A percentile compares a stretch with the other conserved stretches of the same genome.
Evolutionary conservation across 2,797 vertebrate species (phyloP).

Genomic region (Acanthis flammea): DNA sequence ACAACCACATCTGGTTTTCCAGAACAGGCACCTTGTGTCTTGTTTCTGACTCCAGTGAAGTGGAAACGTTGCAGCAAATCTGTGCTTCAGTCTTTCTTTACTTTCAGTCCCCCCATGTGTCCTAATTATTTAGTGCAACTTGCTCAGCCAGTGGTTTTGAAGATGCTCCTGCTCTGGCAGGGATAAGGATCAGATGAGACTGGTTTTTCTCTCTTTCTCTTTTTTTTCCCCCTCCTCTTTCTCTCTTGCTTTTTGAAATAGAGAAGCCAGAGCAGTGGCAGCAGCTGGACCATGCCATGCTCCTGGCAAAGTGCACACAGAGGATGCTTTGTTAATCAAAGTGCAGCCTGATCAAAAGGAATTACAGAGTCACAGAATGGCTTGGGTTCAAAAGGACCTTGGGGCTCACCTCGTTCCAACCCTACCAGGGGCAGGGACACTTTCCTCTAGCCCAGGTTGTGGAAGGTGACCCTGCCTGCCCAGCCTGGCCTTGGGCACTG

Average conservation of each 20-base stretch:
- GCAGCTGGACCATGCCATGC: not conserved
- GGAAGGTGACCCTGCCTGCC: accelerated
- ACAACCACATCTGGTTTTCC: not conserved
- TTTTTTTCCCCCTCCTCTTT: accelerated
- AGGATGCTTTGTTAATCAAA: not conserved
- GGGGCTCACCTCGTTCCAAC: accelerated
- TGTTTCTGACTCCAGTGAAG: not conserved
- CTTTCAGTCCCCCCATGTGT: constrained; percentile 40
- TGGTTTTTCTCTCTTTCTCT: not conserved
- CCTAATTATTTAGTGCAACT: constrained; percentile 51
- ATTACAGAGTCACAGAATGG: not conserved
- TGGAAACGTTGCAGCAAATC: not conserved
- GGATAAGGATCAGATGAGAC: not conserved
- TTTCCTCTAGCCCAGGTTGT: not conserved
- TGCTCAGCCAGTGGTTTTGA: not conserved
- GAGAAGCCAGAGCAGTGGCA: not conserved
- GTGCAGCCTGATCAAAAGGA: not conserved
- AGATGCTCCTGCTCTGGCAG: not conserved
- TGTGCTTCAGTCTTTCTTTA: constrained; percentile 15
- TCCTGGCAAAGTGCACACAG: not conserved
- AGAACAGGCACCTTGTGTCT: not conserved
- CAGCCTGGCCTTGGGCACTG: accelerated
- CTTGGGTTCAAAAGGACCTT: not conserved
- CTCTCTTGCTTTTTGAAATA: not conserved
- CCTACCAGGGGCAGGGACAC: not conserved